Base-by-base conservation (phyloP, 1,140 invertebrate species). In the Brachionus sp. region DNA sequence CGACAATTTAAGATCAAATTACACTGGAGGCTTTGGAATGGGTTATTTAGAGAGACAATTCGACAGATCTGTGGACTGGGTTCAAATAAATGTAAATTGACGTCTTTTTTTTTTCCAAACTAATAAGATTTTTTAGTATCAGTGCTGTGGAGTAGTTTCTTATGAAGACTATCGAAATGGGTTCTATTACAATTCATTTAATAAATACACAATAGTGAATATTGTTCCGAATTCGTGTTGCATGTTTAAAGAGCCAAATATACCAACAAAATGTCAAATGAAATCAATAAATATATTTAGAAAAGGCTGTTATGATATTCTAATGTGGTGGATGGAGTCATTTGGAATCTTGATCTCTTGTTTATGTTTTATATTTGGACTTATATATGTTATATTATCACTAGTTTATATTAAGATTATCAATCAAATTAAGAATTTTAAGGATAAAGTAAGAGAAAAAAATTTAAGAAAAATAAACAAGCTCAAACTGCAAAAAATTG, bases 271-370 rank as follows among this genome's bases (percentile, higher is more conserved):
- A 62, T 80, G 77, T 62, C 77, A 80, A 80, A 80, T 80, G 77
- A 57, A 80, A 62, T 80, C 77, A 33, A 66, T 80, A 42, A 80
- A 80, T 44, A 80, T 80, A 57, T 80, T 62, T 25, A 23, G 77
- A 35, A 80, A 80, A 25, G 77, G 77, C 23, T 80, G 77, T 23
- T 80, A 80, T 66, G 77, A 80, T 16, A 80, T 80, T 39, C 42
- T 80, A 16, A 80, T 80, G 77, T 80, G 50, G 46, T 80, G 77
- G 77, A 80, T 80, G 77, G 77, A 80, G 57, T 80, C 50, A 39
- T 80, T 80, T n/a, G 77, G 77, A 29, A 37, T 57, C 0, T 19
- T 80, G n/a, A 80, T 80, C 9, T 57, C 50, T 3, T 57, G 50
- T 29, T 66, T 80, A 37, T 42, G 16, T 19, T 25, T 80, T 42